These are phyloP conservation scores for Thyatira batis DNA, from an alignment of 2,888 invertebrate genomes.

Conservation along the genomic window DNA sequence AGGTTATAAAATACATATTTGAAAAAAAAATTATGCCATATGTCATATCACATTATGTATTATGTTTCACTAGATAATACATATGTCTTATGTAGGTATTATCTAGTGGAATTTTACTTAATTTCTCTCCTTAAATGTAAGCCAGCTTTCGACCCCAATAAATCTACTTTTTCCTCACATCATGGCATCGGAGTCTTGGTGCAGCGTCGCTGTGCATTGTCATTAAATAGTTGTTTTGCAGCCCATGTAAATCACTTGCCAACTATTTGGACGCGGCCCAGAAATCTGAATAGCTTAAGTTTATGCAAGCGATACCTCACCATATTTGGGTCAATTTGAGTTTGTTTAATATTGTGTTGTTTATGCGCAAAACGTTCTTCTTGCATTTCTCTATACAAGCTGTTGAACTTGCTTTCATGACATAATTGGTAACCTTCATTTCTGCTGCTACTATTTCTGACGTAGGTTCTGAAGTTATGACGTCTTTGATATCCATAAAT, in stretches of 20 bases:
- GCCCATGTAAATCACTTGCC: constrained; percentile 49
- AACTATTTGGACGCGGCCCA: constrained; percentile 58
- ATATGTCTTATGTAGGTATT: background rate
- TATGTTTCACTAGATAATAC: too few species aligned
- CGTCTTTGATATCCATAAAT: background rate
- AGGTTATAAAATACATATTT: too few species aligned
- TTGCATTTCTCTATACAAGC: background rate
- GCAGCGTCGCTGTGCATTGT: constrained; percentile 29
- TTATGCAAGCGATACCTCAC: constrained; percentile 49
- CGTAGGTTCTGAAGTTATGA: background rate
- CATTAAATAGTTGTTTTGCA: constrained; percentile 49
- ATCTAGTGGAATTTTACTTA: background rate
- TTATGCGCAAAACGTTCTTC: constrained; percentile 32
- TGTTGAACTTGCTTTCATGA: background rate
- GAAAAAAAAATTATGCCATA: too few species aligned
- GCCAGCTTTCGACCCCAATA: background rate
- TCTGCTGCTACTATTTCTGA: background rate
- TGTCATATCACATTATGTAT: too few species aligned
- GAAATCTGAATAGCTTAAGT: constrained; percentile 49
- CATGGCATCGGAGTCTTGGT: constrained; percentile 16
- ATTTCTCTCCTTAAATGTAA: background rate
- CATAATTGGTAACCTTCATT: background rate
- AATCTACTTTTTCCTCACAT: background rate
- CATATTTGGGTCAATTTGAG: constrained; percentile 58
- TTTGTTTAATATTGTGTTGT: constrained; percentile 40